phyloP scores from a whole-genome alignment of 2,797 vertebrate species.

The Urophycis tenuis region DNA sequence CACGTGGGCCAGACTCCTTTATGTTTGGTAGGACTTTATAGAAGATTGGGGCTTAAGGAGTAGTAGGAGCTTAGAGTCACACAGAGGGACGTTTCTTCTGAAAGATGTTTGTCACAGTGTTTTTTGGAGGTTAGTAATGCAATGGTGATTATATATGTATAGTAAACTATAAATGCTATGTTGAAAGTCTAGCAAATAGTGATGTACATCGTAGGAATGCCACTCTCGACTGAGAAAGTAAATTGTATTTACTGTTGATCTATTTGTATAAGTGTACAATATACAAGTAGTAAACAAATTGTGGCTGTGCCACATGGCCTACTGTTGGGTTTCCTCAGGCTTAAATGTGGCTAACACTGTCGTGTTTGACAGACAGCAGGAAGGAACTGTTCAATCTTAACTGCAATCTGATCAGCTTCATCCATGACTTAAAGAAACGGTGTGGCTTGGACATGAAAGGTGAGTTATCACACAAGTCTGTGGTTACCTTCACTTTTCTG shows the following conservation, averaged over 20 bases:
- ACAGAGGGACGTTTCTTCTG: constrained; percentile 13
- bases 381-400: constrained; percentile 65
- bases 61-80: neutral
- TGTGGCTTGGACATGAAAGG: constrained; percentile 60
- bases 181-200: neutral
- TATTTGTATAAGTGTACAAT: no score
- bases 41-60: neutral
- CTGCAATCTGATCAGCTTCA: constrained; percentile 66
- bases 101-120: constrained; percentile 65
- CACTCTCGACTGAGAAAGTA: neutral
- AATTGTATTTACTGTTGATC: neutral
- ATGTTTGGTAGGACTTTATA: neutral
- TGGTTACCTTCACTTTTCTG: no score
- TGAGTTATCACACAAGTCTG: constrained; percentile 48
- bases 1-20: neutral
- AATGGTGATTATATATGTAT: neutral
- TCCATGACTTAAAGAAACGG: constrained; percentile 59
- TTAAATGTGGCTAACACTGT: neutral
- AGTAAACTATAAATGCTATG: neutral
- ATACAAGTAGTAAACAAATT: neutral
- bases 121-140: constrained; percentile 63
- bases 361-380: constrained; percentile 50
- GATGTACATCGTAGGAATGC: neutral
- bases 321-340: neutral
- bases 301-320: neutral